Evolutionary conservation across 2,113 vertebrate genomes (phyloP), one percentile per base, ranked within the genome.

Genomic region (Cavia porcellus): DNA sequence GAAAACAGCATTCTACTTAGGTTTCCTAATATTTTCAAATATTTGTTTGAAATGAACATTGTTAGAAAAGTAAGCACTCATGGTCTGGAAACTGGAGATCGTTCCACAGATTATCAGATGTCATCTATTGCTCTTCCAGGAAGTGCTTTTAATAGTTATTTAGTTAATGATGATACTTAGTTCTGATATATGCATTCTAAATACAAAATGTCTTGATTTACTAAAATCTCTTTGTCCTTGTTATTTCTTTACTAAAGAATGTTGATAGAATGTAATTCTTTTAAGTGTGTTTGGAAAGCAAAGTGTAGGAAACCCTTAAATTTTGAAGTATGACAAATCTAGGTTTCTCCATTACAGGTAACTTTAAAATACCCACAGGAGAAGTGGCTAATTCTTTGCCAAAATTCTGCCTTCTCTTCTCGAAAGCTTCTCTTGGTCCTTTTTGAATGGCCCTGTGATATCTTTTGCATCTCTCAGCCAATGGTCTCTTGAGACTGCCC

Each of bases 151-250:
- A 80, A 80, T 77, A 72, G 25, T 61, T 89, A 92, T 1, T 1
- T 38, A 66, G 6, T 79, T 83, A 95, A 79, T 70, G 12, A 5
- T 32, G 59, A 38, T 86, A 77, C 55, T 96, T 96, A 72, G 47
- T 94, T 92, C 20, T 95, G 89, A 28, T 57, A 82, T 7, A 35
- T 61, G 24, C 4, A 20, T 96, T 94, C 52, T 66, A 86, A 85
- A 98, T 93, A 81, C 17, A 93, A 93, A 96, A 77, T 8, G 25
- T 89, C 10, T 74, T 92, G 13, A 68, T 24, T 86, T 94, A 83
- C n/a, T 64, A 72, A 92, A 95, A 89, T 62, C 5, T 25, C 0
- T 13, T 77, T 50, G 57, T 17, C 70, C 2, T 1, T 55, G 83
- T 84, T 95, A 13, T 92, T 90, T 89, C n/a, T 8, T 96, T 89